A percentile compares a stretch with the other conserved stretches of the same genome.
Evolutionary conservation across 2,888 invertebrate species (phyloP).

Genomic region (Trachelus tabidus): DNA sequence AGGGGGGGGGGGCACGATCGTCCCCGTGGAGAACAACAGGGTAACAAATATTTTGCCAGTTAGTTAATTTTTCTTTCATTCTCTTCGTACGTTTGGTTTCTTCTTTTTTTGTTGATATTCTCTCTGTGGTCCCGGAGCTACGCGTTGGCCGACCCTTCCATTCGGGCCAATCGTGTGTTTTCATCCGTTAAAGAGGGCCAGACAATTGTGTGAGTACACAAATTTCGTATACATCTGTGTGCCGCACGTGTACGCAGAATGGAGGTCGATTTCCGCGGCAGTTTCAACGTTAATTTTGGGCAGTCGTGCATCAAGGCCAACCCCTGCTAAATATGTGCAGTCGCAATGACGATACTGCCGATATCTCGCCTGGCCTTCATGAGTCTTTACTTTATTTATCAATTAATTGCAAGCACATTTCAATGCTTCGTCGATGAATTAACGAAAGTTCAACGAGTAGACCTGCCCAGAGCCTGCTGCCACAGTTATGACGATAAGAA

Average conservation of each 20-base stretch:
- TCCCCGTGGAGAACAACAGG: background rate
- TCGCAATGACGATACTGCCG: background rate
- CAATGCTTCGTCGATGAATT: conserved; percentile 36
- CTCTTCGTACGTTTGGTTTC: background rate
- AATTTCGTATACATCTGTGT: background rate
- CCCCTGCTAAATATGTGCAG: background rate
- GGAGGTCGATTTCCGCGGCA: background rate
- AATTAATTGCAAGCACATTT: conserved; percentile 30
- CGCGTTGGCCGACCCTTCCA: background rate
- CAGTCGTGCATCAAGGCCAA: background rate
- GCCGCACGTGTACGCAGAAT: background rate
- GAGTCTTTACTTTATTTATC: conserved; percentile 29
- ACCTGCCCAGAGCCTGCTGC: too few species aligned
- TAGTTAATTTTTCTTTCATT: background rate
- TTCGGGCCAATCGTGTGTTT: background rate
- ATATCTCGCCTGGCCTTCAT: background rate
- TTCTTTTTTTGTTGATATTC: background rate
- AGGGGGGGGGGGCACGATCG: too few species aligned
- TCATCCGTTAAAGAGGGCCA: background rate
- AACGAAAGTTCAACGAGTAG: conserved; percentile 16
- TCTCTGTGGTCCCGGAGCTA: background rate
- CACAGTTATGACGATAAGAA: background rate
- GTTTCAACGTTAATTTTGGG: conserved; percentile 2
- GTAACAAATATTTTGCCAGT: background rate
- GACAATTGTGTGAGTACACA: too few species aligned